These are phyloP conservation scores for Pelusios castaneus DNA, from an alignment of 2,113 vertebrate species.

Conservation along the genomic window DNA sequence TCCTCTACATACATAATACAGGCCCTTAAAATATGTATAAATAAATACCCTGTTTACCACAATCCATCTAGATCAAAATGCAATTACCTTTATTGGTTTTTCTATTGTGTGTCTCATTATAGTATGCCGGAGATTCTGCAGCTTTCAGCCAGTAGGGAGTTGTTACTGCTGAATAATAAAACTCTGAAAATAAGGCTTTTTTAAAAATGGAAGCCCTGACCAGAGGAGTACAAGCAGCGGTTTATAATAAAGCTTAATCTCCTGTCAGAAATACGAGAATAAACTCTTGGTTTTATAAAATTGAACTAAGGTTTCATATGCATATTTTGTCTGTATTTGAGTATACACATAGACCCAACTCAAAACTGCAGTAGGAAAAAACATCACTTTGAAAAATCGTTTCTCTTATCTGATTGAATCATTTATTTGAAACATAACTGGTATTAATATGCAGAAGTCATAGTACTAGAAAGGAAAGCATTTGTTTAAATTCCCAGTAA, in stretches of 20 bases:
- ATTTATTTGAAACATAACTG: not conserved
- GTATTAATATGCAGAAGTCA: not conserved
- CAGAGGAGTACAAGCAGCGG: slow-evolving; percentile 6
- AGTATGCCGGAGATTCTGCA: not conserved
- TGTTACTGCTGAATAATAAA: not conserved
- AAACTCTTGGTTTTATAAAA: not conserved
- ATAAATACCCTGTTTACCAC: not conserved
- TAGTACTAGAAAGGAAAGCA: fast-evolving
- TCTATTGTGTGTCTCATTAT: not conserved
- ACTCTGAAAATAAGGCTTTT: not conserved
- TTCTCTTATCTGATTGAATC: not conserved
- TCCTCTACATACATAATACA: not conserved
- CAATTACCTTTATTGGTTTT: not conserved
- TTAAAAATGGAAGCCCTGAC: not conserved
- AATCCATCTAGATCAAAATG: not conserved
- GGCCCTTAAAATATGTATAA: too few relatives aligned
- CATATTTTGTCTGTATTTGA: not conserved
- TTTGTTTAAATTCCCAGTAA: not conserved
- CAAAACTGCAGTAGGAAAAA: not conserved
- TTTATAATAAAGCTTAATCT: slow-evolving; percentile 17
- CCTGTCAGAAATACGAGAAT: not conserved
- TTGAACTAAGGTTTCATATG: not conserved
- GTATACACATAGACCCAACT: not conserved
- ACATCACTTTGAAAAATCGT: not conserved
- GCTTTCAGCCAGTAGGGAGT: not conserved